phyloP scores from a whole-genome alignment of 2,113 vertebrate genomes.

The Neogobius melanostomus region DNA sequence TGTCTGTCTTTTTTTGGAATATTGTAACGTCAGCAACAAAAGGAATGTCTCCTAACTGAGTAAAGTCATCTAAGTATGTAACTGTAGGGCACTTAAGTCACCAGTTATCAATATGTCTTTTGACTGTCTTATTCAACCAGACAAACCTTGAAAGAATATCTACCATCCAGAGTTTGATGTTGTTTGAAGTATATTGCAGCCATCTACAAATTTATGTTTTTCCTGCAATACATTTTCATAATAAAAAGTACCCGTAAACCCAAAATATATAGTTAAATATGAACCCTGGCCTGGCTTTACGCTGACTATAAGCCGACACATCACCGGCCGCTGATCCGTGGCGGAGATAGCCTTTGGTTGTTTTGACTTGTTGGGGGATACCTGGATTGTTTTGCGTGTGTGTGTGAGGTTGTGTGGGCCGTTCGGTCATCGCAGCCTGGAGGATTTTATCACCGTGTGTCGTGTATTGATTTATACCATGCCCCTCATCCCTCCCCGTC shows the following conservation, averaged over 20 bases:
- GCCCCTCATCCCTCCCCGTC: conserved; percentile 10
- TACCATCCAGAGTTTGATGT: not conserved
- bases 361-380: conserved; percentile 59
- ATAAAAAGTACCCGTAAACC: too few relatives aligned
- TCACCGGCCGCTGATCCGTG: conserved; percentile 59
- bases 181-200: too few relatives aligned
- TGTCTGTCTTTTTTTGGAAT: too few relatives aligned
- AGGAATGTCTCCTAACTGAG: too few relatives aligned
- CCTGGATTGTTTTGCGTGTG: conserved; percentile 69
- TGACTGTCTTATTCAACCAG: too few relatives aligned
- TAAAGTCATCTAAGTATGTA: too few relatives aligned
- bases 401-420: conserved; percentile 55
- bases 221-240: too few relatives aligned
- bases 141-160: not conserved
- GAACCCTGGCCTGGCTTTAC: conserved; percentile 28
- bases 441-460: conserved; percentile 65
- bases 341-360: conserved; percentile 67
- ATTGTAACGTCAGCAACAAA: too few relatives aligned
- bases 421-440: conserved; percentile 59
- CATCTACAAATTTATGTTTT: too few relatives aligned
- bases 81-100: too few relatives aligned
- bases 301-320: conserved; percentile 65
- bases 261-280: not conserved
- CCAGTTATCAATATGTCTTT: too few relatives aligned
- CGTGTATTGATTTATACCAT: conserved; percentile 71